These are phyloP conservation scores for Cyprinodon tularosa DNA, from an alignment of 2,113 vertebrate species.

Conservation along the genomic window DNA sequence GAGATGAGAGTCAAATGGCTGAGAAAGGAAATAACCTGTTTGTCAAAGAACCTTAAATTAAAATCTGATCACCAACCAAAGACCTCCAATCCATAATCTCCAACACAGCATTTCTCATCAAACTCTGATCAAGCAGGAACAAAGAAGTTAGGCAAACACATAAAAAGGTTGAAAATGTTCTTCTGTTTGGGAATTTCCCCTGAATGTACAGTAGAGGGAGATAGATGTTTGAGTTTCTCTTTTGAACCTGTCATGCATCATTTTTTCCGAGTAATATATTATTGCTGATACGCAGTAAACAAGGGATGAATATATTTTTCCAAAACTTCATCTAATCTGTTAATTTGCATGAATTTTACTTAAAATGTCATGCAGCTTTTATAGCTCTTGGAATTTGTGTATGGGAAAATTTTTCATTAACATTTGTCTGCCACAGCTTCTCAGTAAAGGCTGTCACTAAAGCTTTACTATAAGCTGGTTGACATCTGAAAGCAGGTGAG, in stretches of 20 bases:
- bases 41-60: neutral
- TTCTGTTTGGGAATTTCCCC: too few species aligned
- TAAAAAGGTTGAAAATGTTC: too few species aligned
- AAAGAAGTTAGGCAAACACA: too few species aligned
- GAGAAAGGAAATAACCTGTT: neutral
- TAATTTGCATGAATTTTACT: neutral
- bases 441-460: neutral
- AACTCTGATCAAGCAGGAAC: too few species aligned
- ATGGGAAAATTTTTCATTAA: neutral
- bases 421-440: neutral
- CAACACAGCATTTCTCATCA: neutral
- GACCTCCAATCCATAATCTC: too few species aligned
- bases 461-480: neutral
- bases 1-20: neutral
- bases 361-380: neutral
- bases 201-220: too few species aligned
- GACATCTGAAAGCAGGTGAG: neutral
- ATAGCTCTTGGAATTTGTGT: neutral
- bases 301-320: neutral
- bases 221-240: too few species aligned
- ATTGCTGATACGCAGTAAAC: neutral
- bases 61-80: too few species aligned
- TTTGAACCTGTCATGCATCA: too few species aligned
- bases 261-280: too few species aligned
- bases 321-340: neutral